Evolutionary conservation across 2,888 invertebrate species (phyloP), one percentile per base, ranked within the genome.

Genomic region (Diachrysia chrysitis): DNA sequence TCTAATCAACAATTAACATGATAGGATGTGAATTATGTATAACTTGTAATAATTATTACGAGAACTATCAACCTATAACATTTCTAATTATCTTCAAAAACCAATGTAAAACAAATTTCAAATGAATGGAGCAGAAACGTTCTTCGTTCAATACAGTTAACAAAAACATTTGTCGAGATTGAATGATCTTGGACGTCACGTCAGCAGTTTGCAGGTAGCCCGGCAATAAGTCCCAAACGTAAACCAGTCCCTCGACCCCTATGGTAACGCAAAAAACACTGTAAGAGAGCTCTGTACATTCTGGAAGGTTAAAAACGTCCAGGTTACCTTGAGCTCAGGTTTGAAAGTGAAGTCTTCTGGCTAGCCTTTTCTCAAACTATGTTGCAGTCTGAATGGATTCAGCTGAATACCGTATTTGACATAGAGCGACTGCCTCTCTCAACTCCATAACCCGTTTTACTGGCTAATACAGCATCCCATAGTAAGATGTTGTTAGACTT

Each of bases 111-210:
- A 5, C n/a, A 0, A 42, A 16, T 14, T 42, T 42, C 6, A n/a
- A 42, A n/a, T 42, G 4, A 42, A 42, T 42, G 6, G 42, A n/a
- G 42, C 19, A 19, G 0, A 51, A 19, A 19, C 48, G 21, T 7
- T 21, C 19, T 56, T 19, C 58, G 29, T 59, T 16, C 48, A 58
- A 58, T 29, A 68, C 58, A 37, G 69, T 78, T 73, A 78, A 64
- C 58, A 35, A 69, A 74, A 78, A 69, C 69, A 75, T 75, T 75
- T 75, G 79, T 78, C 74, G 75, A 74, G 77, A 79, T 79, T 71
- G 69, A 73, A 79, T 71, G 69, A 82, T 82, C 66, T 67, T 58
- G 51, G 67, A 63, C 67, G 56, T 59, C 51, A 76, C 67, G 79
- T 65, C 79, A 69, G 67, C 67, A 75, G 69, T 75, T 75, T 59